Percentiles rank a stretch among this genome's conserved stretches.
These are phyloP conservation scores for Hemicentrotus pulcherrimus DNA, from an alignment of 35 echinoderm and acorn worm species.

Conservation along the genomic window DNA sequence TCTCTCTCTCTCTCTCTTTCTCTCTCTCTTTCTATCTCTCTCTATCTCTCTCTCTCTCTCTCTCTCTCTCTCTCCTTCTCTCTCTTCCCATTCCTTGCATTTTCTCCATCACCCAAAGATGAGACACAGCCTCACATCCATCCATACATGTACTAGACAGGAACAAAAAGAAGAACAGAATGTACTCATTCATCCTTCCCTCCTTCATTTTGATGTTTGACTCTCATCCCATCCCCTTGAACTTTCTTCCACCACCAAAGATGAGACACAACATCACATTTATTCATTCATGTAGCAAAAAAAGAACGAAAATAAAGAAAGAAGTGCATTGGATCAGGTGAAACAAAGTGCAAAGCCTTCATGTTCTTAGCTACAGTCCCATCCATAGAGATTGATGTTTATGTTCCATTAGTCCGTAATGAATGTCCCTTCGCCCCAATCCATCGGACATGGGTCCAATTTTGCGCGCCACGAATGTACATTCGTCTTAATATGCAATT, in stretches of 20 bases:
- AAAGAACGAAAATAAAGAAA: background rate
- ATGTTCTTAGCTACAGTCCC: background rate
- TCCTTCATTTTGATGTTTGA: too few relatives aligned
- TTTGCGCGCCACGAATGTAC: slow-evolving; percentile 7
- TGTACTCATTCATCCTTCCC: too few relatives aligned
- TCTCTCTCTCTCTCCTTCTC: too few relatives aligned
- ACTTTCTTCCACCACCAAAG: background rate
- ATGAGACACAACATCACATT: background rate
- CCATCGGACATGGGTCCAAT: background rate
- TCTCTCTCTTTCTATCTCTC: too few relatives aligned
- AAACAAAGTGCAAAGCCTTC: background rate
- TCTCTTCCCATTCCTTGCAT: too few relatives aligned
- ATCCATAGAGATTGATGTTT: slow-evolving; percentile 12
- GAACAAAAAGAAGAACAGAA: too few relatives aligned
- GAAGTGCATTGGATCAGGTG: background rate
- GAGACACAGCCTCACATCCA: too few relatives aligned
- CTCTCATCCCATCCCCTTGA: background rate
- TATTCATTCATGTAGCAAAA: background rate
- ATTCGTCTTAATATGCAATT: slow-evolving; percentile 19
- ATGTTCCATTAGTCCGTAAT: background rate
- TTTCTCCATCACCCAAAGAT: too few relatives aligned
- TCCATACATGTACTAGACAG: too few relatives aligned
- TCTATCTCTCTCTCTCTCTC: too few relatives aligned
- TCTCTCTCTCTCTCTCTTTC: too few relatives aligned
- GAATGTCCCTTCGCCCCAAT: background rate